Percentiles rank a stretch among this genome's conserved stretches.
Evolutionary conservation across 1,140 invertebrate species (phyloP).

Genomic region (Achatina immaculata): DNA sequence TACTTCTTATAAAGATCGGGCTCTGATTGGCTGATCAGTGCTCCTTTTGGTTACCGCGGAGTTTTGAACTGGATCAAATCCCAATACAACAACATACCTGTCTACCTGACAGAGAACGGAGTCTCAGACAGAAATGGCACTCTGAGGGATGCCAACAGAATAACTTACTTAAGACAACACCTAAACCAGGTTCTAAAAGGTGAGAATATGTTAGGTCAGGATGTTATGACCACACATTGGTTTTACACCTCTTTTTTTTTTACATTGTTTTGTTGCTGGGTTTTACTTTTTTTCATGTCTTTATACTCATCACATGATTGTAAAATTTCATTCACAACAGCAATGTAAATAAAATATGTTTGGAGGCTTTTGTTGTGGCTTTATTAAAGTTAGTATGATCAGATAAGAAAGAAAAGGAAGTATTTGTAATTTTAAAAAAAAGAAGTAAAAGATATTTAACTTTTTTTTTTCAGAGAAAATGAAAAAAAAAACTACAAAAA

Average conservation of each 20-base stretch:
- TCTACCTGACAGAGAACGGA: conserved; percentile 81
- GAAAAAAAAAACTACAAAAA: no score
- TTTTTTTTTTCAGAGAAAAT: no score
- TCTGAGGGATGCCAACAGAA: conserved; percentile 71
- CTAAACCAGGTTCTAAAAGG: conserved; percentile 76
- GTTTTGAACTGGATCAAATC: conserved; percentile 76
- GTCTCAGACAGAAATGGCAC: conserved; percentile 70
- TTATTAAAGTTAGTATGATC: no score
- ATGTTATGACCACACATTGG: neutral
- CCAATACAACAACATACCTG: conserved; percentile 75
- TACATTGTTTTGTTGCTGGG: no score
- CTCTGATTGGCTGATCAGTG: conserved; percentile 52
- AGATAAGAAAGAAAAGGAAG: no score
- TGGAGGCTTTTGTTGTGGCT: no score
- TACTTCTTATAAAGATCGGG: conserved; percentile 45
- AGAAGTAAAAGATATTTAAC: no score
- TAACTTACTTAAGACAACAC: conserved; percentile 74
- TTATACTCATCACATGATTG: no score
- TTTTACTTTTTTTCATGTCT: no score
- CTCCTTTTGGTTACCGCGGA: conserved; percentile 76
- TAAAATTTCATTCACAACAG: no score
- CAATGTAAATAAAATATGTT: no score
- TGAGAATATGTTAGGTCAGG: conserved; percentile 32
- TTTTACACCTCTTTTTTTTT: conserved; percentile 11
- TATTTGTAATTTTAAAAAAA: no score